A percentile compares a stretch with the other conserved stretches of the same genome.
These are phyloP conservation scores for Eupithecia subfuscata DNA, from an alignment of 2,888 invertebrate genomes.

Conservation along the genomic window DNA sequence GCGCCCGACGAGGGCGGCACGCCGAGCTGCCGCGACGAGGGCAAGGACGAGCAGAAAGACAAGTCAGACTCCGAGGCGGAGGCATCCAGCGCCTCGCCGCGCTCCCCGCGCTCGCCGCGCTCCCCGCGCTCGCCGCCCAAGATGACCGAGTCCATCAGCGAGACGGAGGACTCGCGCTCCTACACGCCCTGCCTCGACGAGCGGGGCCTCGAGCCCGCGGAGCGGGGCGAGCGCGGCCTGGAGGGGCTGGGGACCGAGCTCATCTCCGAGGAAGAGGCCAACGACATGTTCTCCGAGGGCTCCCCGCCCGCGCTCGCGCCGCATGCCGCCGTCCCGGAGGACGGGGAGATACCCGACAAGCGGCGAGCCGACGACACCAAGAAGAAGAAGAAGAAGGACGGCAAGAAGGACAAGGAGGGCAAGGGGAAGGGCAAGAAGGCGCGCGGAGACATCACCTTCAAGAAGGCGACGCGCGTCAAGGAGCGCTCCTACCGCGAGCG, in stretches of 20 bases:
- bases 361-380: constrained; percentile 59
- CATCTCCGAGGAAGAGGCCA: constrained; percentile 89
- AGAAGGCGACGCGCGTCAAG: constrained; percentile 89
- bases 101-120: constrained; percentile 15
- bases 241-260: constrained; percentile 89
- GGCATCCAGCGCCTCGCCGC: constrained; percentile 16
- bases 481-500: constrained; percentile 89
- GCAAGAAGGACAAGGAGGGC: constrained; percentile 63
- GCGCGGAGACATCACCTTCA: constrained; percentile 85
- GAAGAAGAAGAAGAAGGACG: constrained; percentile 82
- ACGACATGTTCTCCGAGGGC: constrained; percentile 85
- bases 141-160: constrained; percentile 86
- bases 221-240: constrained; percentile 61
- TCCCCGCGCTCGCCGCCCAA: constrained; percentile 56
- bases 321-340: constrained; percentile 63
- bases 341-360: constrained; percentile 58
- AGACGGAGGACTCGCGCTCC: constrained; percentile 86
- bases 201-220: constrained; percentile 54
- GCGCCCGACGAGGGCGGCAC: background rate
- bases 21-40: background rate
- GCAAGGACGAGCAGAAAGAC: constrained; percentile 26
- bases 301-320: constrained; percentile 65
- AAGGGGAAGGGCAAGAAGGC: constrained; percentile 63
- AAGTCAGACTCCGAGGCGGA: constrained; percentile 18
- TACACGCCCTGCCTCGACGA: constrained; percentile 90